These are phyloP conservation scores for Chelon labrosus DNA, from an alignment of 2,797 vertebrate species.

Conservation along the genomic window DNA sequence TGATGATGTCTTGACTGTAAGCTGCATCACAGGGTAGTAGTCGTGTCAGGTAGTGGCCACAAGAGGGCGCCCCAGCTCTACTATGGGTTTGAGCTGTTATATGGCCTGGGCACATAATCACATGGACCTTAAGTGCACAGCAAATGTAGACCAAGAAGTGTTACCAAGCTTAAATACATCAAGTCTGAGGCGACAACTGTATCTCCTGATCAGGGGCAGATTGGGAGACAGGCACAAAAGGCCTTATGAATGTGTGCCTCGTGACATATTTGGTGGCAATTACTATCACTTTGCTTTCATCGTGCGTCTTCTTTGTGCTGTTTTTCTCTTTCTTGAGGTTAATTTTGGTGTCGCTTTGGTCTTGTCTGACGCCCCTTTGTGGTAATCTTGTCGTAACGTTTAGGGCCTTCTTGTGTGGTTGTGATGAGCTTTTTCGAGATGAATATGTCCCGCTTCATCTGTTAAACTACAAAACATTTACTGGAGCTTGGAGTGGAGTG, in stretches of 20 bases:
- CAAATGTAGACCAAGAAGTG: not conserved
- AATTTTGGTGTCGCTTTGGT: no score
- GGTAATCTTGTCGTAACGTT: no score
- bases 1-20: not conserved
- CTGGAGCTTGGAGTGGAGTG: no score
- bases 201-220: not conserved
- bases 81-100: not conserved
- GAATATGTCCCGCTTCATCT: no score
- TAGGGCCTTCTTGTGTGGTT: no score
- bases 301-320: no score
- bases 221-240: not conserved
- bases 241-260: not conserved
- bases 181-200: not conserved
- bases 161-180: not conserved
- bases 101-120: not conserved
- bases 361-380: no score
- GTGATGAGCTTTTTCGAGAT: no score
- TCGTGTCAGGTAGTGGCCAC: constrained; percentile 33
- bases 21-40: not conserved
- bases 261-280: not conserved
- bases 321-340: no score
- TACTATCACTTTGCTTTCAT: no score
- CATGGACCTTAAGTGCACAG: not conserved
- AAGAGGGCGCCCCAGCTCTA: constrained; percentile 59
- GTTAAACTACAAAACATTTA: no score